Evolutionary conservation across 2,888 invertebrate species (phyloP), one percentile per base, ranked within the genome.

Genomic region (Taphrorychus bicolor): DNA sequence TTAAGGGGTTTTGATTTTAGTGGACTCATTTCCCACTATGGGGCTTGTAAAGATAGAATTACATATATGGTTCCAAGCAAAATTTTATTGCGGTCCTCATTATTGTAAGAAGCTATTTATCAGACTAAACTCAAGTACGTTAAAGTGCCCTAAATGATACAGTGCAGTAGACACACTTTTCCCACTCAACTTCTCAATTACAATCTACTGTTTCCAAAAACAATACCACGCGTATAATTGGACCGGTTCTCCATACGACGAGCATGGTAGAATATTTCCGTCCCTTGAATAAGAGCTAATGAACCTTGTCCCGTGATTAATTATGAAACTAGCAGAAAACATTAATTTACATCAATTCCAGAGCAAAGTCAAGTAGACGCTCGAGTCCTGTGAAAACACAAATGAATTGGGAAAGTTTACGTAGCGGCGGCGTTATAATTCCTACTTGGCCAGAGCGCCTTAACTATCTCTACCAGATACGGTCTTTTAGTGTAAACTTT

Each of bases 341-440:
- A 61, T 61, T 61, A 61, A 61, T 61, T 61, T 45, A 61, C 61
- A 61, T 61, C 42, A 54, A 42, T 54, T 61, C 42, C 42, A 53
- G 54, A 54, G 23, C 53, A 53, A 53, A 45, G 32, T 32, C 32
- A 32, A 32, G 32, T 32, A 32, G 32, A 32, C 11, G 32, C 3
- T 32, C 17, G 54, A 45, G 61, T 61, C 42, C 54, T 45, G 45
- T 54, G 45, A 61, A 61, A 61, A 61, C 61, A 61, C 18, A 54
- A 61, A 61, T 61, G 41, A 42, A 53, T 61, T 54, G 19, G 23
- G 61, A 24, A 52, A 54, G 54, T 61, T 61, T 61, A 53, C 61
- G 24, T 42, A 61, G 42, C 42, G 42, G 40, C 41, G 9, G 19
- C 42, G 61, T 48, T 61, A 61, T 61, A 51, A 61, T 45, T 61